phyloP scores from a whole-genome alignment of 37 sponge, comb jelly and placozoan genomes.

The Axinella damicornis region DNA sequence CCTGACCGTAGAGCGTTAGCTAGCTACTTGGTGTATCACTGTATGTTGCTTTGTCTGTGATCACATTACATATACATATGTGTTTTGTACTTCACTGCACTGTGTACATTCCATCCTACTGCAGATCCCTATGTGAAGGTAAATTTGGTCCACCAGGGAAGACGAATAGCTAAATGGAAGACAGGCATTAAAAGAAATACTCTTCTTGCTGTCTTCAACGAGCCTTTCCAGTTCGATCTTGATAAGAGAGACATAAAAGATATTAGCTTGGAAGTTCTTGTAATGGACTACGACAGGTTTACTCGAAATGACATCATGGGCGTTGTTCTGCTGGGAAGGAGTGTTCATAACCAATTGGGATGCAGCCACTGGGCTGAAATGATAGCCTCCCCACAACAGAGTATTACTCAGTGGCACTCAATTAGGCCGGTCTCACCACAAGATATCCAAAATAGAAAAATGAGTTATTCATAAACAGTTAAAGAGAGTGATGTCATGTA shows the following conservation, averaged over 20 bases:
- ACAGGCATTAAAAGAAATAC: slow-evolving; percentile 69
- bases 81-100: no score
- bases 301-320: slow-evolving; percentile 53
- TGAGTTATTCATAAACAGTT: no score
- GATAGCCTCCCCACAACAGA: slow-evolving; percentile 8
- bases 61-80: no score
- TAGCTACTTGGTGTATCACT: no score
- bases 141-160: slow-evolving; percentile 39
- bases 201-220: slow-evolving; percentile 72
- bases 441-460: no score
- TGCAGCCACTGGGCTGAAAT: slow-evolving; percentile 68
- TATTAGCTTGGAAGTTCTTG: slow-evolving; percentile 11
- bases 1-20: no score
- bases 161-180: slow-evolving; percentile 54
- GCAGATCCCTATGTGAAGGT: slow-evolving; percentile 83
- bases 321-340: slow-evolving; percentile 28
- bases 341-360: slow-evolving; percentile 20
- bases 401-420: slow-evolving; percentile 70
- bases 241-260: slow-evolving; percentile 2
- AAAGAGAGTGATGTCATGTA: no score
- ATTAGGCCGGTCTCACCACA: background rate
- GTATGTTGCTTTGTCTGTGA: no score
- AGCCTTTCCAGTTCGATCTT: slow-evolving; percentile 72
- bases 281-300: slow-evolving; percentile 21
- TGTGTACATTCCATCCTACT: no score